phyloP scores from a whole-genome alignment of 1,140 invertebrate species.

The Drosophila tropicalis region DNA sequence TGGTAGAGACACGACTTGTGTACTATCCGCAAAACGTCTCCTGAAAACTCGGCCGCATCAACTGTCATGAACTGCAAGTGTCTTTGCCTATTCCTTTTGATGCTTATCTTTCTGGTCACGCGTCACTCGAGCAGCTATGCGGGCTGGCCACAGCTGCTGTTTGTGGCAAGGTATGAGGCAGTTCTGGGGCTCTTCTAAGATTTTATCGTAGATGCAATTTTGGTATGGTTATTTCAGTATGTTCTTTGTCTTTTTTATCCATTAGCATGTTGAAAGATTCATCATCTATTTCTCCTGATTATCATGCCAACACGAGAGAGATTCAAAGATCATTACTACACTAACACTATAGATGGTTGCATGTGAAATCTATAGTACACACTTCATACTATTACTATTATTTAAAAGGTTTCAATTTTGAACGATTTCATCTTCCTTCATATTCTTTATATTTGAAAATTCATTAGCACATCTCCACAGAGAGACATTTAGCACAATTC shows the following conservation, averaged over 20 bases:
- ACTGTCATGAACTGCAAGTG: constrained; percentile 90
- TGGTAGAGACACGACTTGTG: not conserved
- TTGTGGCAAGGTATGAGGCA: constrained; percentile 13
- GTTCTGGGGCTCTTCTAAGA: not conserved
- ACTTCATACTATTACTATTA: too few species aligned
- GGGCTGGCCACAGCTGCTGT: constrained; percentile 25
- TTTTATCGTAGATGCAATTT: constrained; percentile 12
- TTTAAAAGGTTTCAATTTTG: too few species aligned
- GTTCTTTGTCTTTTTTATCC: not conserved
- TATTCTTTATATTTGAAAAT: constrained; percentile 11
- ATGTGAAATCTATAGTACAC: too few species aligned
- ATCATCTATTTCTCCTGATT: too few species aligned
- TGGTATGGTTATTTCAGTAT: not conserved
- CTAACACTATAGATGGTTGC: too few species aligned
- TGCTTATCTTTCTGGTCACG: constrained; percentile 93
- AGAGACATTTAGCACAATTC: not conserved
- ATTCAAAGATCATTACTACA: too few species aligned
- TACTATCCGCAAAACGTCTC: constrained; percentile 61
- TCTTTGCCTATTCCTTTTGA: constrained; percentile 88
- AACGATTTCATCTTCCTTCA: not conserved
- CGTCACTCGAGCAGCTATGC: constrained; percentile 86
- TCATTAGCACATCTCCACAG: not conserved
- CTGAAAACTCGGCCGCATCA: constrained; percentile 88
- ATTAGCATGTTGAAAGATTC: not conserved
- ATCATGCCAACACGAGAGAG: too few species aligned